Evolutionary conservation across 2,888 invertebrate species (phyloP).

Genomic region (Oligia latruncula): DNA sequence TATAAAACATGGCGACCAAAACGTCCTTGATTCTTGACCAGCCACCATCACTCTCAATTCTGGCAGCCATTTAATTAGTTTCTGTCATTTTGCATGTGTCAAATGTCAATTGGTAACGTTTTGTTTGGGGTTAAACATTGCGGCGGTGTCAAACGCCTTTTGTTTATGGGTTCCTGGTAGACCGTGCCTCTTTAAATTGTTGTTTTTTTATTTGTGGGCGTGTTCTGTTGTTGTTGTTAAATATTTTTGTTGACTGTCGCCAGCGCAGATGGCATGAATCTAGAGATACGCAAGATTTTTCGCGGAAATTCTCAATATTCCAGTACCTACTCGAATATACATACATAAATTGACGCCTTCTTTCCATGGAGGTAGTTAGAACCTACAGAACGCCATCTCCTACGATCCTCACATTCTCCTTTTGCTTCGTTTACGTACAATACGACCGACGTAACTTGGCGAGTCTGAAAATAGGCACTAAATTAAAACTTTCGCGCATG

Average conservation of each 20-base stretch:
- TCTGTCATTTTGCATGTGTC: conserved; percentile 72
- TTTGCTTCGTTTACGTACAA: not conserved
- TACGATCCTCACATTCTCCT: not conserved
- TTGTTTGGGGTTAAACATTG: conserved; percentile 69
- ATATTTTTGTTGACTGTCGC: not conserved
- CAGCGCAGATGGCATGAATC: not conserved
- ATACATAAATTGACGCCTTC: too few relatives aligned
- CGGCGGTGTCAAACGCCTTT: conserved; percentile 50
- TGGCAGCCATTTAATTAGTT: conserved; percentile 72
- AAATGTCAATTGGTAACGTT: conserved; percentile 69
- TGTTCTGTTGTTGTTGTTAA: conserved; percentile 25
- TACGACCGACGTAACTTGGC: too few relatives aligned
- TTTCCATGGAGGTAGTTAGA: not conserved
- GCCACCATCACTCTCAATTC: conserved; percentile 74
- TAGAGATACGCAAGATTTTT: not conserved
- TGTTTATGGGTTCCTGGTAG: conserved; percentile 59
- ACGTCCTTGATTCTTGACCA: conserved; percentile 76
- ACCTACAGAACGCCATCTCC: not conserved
- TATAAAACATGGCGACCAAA: conserved; percentile 52
- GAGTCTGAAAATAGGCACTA: too few relatives aligned
- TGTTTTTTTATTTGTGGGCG: conserved; percentile 15
- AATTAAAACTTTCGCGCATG: too few relatives aligned
- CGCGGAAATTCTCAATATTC: not conserved
- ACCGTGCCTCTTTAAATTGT: not conserved
- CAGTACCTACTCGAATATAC: not conserved